Evolutionary conservation across 2,797 vertebrate genomes (phyloP).

Genomic region (Myotis planiceps): DNA sequence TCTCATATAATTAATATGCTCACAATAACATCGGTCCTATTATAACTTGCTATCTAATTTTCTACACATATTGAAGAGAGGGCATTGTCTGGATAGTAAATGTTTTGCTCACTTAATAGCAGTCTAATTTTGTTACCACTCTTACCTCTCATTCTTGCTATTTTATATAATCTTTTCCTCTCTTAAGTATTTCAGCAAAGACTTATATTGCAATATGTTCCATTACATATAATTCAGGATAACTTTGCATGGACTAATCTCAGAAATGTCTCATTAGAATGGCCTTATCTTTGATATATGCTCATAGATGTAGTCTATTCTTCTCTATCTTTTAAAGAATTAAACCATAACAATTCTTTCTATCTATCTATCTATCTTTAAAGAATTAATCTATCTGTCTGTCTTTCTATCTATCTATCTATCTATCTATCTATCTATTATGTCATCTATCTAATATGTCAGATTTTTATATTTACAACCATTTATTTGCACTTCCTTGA

Average conservation of each 20-base stretch:
- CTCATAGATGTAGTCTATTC: not conserved
- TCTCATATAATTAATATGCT: slow-evolving; percentile 71
- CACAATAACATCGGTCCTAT: not conserved
- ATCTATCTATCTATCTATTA: too few species aligned
- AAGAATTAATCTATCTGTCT: too few species aligned
- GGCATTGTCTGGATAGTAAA: slow-evolving; percentile 51
- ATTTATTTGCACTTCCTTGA: not conserved
- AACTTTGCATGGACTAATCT: not conserved
- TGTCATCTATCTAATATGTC: not conserved
- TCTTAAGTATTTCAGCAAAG: slow-evolving; percentile 30
- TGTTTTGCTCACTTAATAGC: slow-evolving; percentile 68
- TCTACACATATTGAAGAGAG: not conserved
- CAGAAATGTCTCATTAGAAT: not conserved
- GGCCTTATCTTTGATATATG: not conserved
- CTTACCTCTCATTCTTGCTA: not conserved
- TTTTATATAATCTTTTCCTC: slow-evolving; percentile 18
- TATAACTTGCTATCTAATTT: slow-evolving; percentile 49
- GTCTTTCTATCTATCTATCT: too few species aligned
- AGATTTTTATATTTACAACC: not conserved
- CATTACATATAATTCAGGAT: not conserved
- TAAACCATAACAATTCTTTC: not conserved
- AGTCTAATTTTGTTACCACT: slow-evolving; percentile 12
- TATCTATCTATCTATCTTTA: not conserved
- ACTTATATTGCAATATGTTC: not conserved
- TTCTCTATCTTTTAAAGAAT: not conserved